Evolutionary conservation across 2,888 invertebrate species (phyloP), one percentile per base, ranked within the genome.

Genomic region (Creontiades dilutus): DNA sequence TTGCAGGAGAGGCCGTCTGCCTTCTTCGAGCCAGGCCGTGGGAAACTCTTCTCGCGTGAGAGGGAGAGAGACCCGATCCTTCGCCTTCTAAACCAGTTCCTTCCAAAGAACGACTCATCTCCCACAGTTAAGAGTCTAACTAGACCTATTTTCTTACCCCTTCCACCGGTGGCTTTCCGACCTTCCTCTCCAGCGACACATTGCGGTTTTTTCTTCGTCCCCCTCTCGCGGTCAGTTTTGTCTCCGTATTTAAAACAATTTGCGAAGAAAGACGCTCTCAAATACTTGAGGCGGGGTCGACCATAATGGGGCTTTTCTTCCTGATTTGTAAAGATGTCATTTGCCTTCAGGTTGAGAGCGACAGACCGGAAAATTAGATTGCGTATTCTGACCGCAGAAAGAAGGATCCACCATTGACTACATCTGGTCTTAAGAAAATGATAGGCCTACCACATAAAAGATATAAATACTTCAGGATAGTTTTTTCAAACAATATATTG

Each of bases 61-160:
- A 37, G 28, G 23, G 47, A 86, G 86, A 57, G 52, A 61, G 86
- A 47, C 47, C 82, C 75, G 75, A 47, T 61, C 47, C 55, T n/a
- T 84, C 84, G 48, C 27, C 85, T 85, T 55, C 75, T 75, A 86
- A 86, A 86, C 86, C 86, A 86, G 86, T 86, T 86, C 75, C 75
- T 86, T 85, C n/a, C 85, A 48, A 82, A 82, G 82, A 52, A 86
- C 86, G 86, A 86, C 86, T 86, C 86, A 86, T 86, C 86, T 86
- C 47, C 86, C 37, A 75, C 61, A 75, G 68, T 86, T 75, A 86
- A 86, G 19, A 46, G n/a, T 86, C 68, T 75, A 86, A 85, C 85
- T 61, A 85, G 85, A 13, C 75, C 75, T 47, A 37, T 57, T 52
- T 82, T 82, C 82, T 52, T 82, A 23, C 37, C 85, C 85, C n/a